These are phyloP conservation scores for Hofmannophila pseudospretella DNA, from an alignment of 2,888 invertebrate genomes.

Conservation along the genomic window DNA sequence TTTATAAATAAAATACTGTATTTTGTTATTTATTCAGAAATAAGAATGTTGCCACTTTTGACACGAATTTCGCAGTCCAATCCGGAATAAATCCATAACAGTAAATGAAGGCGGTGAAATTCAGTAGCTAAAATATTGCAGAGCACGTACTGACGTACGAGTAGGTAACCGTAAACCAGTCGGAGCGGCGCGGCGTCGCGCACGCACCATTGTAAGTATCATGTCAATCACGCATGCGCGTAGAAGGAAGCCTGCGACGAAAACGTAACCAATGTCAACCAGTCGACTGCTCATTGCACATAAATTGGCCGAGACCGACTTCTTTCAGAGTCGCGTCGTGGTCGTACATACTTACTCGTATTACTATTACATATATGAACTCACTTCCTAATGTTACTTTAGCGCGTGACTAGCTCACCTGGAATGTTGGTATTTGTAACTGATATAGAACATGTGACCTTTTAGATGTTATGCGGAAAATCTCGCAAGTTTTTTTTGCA, in stretches of 20 bases:
- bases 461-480: conserved; percentile 20
- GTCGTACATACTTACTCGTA: too few relatives aligned
- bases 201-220: conserved; percentile 23
- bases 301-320: conserved; percentile 42
- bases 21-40: too few relatives aligned
- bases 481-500: too few relatives aligned
- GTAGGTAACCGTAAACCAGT: conserved; percentile 18
- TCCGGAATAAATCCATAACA: too few relatives aligned
- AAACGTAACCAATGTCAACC: conserved; percentile 56
- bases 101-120: too few relatives aligned
- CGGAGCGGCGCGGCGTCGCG: conserved; percentile 16
- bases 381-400: conserved; percentile 32
- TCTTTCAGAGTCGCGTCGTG: conserved; percentile 26
- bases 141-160: background rate
- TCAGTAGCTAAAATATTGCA: too few relatives aligned
- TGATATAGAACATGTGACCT: conserved; percentile 17
- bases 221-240: conserved; percentile 42
- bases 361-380: conserved; percentile 12
- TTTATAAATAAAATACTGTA: too few relatives aligned
- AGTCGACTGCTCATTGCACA: conserved; percentile 33
- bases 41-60: too few relatives aligned
- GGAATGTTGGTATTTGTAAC: conserved; percentile 8
- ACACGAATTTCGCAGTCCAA: too few relatives aligned
- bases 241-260: conserved; percentile 48
- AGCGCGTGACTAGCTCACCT: conserved; percentile 26